These are phyloP conservation scores for Cheilosia soror DNA, from an alignment of 2,888 invertebrate species.

Conservation along the genomic window DNA sequence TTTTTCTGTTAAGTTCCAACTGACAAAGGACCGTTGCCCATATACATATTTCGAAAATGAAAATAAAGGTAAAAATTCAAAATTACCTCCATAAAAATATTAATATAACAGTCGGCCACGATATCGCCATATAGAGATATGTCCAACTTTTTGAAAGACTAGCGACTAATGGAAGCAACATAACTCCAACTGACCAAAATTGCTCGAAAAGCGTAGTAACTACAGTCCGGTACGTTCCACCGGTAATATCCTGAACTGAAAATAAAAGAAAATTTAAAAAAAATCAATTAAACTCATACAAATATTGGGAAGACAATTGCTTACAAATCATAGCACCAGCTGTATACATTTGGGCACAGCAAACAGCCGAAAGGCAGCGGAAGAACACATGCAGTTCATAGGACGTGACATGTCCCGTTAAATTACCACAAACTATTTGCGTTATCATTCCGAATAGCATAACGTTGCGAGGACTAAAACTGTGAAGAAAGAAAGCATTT, in stretches of 20 bases:
- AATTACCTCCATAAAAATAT: conserved; percentile 83
- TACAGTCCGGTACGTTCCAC: conserved; percentile 83
- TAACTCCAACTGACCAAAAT: conserved; percentile 85
- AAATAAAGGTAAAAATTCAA: not conserved
- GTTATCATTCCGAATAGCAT: conserved; percentile 84
- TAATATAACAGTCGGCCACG: conserved; percentile 83
- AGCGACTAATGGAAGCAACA: conserved; percentile 83
- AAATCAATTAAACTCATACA: not conserved
- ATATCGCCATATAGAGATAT: conserved; percentile 84
- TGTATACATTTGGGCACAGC: conserved; percentile 84
- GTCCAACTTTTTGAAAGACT: conserved; percentile 84
- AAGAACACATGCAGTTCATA: conserved; percentile 84
- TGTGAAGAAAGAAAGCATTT: conserved; percentile 70
- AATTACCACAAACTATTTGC: conserved; percentile 83
- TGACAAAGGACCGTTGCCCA: not conserved
- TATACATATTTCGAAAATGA: not conserved
- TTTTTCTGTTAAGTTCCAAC: not conserved
- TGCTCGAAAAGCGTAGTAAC: conserved; percentile 83
- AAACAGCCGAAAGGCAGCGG: conserved; percentile 84
- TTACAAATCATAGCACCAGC: conserved; percentile 84
- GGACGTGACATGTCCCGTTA: conserved; percentile 83
- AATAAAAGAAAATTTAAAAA: conserved; percentile 3
- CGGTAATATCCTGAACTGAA: conserved; percentile 84
- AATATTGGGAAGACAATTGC: conserved; percentile 52
- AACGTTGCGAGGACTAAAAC: conserved; percentile 83